These are phyloP conservation scores for Pachliopta kotzebuea DNA, from an alignment of 2,888 invertebrate genomes.

Conservation along the genomic window DNA sequence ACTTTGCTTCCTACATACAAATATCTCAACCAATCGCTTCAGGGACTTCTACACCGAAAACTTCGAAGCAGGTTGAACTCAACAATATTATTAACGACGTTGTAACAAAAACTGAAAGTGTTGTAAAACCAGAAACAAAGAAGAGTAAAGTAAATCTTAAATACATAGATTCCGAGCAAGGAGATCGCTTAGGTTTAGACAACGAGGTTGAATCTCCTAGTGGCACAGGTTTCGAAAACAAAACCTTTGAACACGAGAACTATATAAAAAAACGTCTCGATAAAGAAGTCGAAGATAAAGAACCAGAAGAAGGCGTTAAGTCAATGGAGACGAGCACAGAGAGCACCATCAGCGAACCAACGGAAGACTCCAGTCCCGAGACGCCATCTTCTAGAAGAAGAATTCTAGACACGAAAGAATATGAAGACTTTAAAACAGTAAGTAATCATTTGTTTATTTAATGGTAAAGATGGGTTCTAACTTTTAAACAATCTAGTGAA, in stretches of 20 bases:
- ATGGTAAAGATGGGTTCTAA: constrained; percentile 10
- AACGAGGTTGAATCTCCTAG: constrained; percentile 73
- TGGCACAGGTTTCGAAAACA: constrained; percentile 73
- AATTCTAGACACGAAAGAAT: constrained; percentile 57
- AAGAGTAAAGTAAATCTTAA: constrained; percentile 54
- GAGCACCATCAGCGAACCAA: constrained; percentile 65
- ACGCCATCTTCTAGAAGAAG: constrained; percentile 63
- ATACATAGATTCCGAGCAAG: constrained; percentile 66
- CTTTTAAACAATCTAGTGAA: not conserved
- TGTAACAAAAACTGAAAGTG: constrained; percentile 41
- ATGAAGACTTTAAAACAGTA: constrained; percentile 66
- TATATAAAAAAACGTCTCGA: constrained; percentile 69
- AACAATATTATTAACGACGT: constrained; percentile 49
- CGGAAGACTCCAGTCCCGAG: constrained; percentile 67
- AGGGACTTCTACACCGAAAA: constrained; percentile 58
- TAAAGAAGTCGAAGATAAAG: constrained; percentile 56
- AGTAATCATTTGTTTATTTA: constrained; percentile 45
- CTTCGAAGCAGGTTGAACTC: constrained; percentile 40
- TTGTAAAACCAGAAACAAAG: constrained; percentile 41
- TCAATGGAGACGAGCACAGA: constrained; percentile 75
- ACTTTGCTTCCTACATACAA: constrained; percentile 83
- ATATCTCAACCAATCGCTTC: constrained; percentile 74
- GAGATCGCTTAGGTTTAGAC: constrained; percentile 57
- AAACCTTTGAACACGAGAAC: constrained; percentile 74
- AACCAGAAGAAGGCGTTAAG: constrained; percentile 54